Evolutionary conservation across 2,888 invertebrate species (phyloP), one percentile per base, ranked within the genome.

Genomic region (Synergus itoensis): DNA sequence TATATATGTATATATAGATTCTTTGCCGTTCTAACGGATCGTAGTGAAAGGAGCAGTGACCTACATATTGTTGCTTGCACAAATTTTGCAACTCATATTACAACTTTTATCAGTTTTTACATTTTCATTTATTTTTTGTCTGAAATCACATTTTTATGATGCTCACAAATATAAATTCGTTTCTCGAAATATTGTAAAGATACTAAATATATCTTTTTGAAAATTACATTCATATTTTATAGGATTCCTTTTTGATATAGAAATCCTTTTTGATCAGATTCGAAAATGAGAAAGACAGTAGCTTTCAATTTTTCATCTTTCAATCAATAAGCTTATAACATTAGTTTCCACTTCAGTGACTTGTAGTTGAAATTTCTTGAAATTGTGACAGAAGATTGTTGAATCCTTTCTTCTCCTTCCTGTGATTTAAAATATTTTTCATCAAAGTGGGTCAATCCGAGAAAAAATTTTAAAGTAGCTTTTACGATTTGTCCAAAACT

Each of bases 1-100:
- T 69, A 69, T 45, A n/a, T 53, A 53, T 60, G 5, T 16, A 36
- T 16, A 53, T 73, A 53, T 53, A 73, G 53, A 73, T 73, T 73
- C n/a, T 73, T 53, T 53, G 48, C 48, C 48, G 73, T 73, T 53
- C 53, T 73, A 73, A 73, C 53, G 53, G 73, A 48, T 73, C 53
- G 48, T 36, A 9, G 53, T 69, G 48, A 73, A 73, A 73, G 73
- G 73, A 73, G 53, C 73, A 53, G 28, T 53, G 73, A 73, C 73
- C 73, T 45, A 73, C 53, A 73, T 73, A 73, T 73, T 53, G 73
- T 73, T 73, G 73, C 48, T 73, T 73, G 48, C 73, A 73, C 48
- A 73, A 53, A 73, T 73, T 73, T 48, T 73, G 73, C 73, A 73
- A 53, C 53, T 73, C 53, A 36, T 73, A 73, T 73, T 73, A 53